Evolutionary conservation across 2,797 vertebrate genomes (phyloP).

Genomic region (Eulemur albifrons): DNA sequence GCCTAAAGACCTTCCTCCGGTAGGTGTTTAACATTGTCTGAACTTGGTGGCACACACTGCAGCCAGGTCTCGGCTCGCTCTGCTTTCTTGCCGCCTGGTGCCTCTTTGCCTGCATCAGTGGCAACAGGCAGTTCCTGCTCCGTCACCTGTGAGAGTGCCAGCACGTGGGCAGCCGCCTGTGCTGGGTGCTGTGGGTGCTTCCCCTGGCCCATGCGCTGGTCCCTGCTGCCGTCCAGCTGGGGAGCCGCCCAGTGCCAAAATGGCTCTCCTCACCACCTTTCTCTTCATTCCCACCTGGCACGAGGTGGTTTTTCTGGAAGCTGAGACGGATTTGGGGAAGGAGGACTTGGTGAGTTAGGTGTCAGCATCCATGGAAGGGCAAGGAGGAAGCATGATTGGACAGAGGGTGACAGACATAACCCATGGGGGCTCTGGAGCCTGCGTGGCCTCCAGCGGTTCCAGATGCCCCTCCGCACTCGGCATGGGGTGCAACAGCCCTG

Average conservation of each 20-base stretch:
- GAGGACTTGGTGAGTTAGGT: background rate
- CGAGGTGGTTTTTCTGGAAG: background rate
- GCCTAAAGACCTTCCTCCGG: background rate
- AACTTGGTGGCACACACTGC: background rate
- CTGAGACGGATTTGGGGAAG: background rate
- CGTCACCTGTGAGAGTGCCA: background rate
- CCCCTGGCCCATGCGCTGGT: background rate
- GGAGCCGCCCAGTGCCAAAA: background rate
- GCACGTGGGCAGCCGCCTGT: too few species aligned
- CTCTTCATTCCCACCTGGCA: background rate
- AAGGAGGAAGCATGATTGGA: background rate
- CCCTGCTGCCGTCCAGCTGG: background rate
- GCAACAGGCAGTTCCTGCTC: background rate
- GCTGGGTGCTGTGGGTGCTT: accelerated
- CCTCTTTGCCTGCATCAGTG: background rate
- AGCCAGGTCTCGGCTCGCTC: background rate
- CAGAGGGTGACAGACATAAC: background rate
- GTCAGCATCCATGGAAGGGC: background rate
- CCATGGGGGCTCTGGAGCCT: background rate
- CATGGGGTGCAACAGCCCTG: accelerated
- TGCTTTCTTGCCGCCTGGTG: background rate
- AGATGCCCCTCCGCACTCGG: too few species aligned
- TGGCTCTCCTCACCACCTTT: background rate
- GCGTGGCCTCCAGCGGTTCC: background rate
- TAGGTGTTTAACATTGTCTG: background rate